phyloP scores from a whole-genome alignment of 1,140 invertebrate species.

The Bilobella aurantiaca region DNA sequence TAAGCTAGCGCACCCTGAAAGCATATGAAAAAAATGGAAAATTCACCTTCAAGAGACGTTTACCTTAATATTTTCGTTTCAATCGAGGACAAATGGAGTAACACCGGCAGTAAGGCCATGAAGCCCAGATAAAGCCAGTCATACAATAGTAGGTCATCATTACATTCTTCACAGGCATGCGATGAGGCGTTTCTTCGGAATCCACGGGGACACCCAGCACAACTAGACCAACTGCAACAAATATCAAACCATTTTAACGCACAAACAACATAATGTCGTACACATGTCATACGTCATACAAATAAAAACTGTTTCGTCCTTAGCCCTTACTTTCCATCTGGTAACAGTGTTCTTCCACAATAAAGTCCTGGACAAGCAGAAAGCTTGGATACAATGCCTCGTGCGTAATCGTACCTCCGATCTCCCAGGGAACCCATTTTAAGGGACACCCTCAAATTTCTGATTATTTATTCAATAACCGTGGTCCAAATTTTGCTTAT shows the following conservation, averaged over 20 bases:
- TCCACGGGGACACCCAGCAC: conserved; percentile 76
- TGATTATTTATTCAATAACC: no score
- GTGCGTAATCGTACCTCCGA: no score
- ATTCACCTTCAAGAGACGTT: no score
- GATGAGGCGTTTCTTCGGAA: conserved; percentile 54
- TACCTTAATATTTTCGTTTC: conserved; percentile 67
- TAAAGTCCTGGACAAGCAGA: conserved; percentile 83
- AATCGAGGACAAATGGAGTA: conserved; percentile 85
- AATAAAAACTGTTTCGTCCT: no score
- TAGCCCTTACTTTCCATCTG: conserved; percentile 53
- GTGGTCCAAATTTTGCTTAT: no score
- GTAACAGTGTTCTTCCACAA: conserved; percentile 59
- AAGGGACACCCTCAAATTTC: no score
- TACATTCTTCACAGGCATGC: conserved; percentile 64
- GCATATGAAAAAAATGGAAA: no score
- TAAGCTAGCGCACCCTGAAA: no score
- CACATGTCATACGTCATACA: conserved; percentile 26
- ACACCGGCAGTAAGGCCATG: conserved; percentile 72
- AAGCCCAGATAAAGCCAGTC: conserved; percentile 91
- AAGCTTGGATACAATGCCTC: no score
- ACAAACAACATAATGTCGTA: no score
- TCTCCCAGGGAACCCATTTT: no score
- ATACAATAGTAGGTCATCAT: conserved; percentile 68
- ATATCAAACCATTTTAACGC: background rate
- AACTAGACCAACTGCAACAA: conserved; percentile 57